A percentile compares a stretch with the other conserved stretches of the same genome.
These are phyloP conservation scores for Anorthoa munda DNA, from an alignment of 2,888 invertebrate genomes.

Conservation along the genomic window DNA sequence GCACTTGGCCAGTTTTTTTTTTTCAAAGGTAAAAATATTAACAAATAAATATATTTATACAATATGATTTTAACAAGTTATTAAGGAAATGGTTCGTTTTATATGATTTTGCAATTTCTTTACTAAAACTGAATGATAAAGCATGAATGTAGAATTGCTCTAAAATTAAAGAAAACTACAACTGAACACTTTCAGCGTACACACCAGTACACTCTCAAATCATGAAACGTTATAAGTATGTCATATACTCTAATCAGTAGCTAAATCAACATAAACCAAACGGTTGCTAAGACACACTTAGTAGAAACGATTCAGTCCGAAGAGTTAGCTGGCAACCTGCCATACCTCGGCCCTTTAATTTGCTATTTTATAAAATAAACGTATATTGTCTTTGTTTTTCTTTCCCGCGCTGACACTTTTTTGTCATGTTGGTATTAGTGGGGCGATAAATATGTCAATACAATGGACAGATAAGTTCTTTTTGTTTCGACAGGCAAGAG, in stretches of 20 bases:
- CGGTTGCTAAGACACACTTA: slow-evolving; percentile 10
- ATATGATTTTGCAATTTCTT: no score
- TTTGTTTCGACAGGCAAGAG: slow-evolving; percentile 24
- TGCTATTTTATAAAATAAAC: slow-evolving; percentile 24
- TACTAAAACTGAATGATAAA: no score
- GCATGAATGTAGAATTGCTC: no score
- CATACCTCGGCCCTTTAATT: slow-evolving; percentile 46
- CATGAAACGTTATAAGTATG: not conserved
- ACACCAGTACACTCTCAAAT: not conserved
- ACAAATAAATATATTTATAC: no score
- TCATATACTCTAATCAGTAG: slow-evolving; percentile 5
- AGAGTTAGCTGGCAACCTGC: slow-evolving; percentile 39
- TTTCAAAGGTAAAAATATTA: no score
- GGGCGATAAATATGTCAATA: slow-evolving; percentile 44
- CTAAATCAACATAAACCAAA: slow-evolving; percentile 22
- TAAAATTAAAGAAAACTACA: no score
- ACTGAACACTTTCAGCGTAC: no score
- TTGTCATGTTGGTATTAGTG: slow-evolving; percentile 19
- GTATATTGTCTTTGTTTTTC: slow-evolving; percentile 21
- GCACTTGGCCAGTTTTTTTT: no score
- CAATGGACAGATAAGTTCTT: not conserved
- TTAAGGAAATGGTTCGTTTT: no score
- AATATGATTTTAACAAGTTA: no score
- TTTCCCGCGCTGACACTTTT: slow-evolving; percentile 5
- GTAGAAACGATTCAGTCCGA: slow-evolving; percentile 12